Evolutionary conservation across 2,113 vertebrate species (phyloP).

Genomic region (Pseudorhombus dupliciocellatus): DNA sequence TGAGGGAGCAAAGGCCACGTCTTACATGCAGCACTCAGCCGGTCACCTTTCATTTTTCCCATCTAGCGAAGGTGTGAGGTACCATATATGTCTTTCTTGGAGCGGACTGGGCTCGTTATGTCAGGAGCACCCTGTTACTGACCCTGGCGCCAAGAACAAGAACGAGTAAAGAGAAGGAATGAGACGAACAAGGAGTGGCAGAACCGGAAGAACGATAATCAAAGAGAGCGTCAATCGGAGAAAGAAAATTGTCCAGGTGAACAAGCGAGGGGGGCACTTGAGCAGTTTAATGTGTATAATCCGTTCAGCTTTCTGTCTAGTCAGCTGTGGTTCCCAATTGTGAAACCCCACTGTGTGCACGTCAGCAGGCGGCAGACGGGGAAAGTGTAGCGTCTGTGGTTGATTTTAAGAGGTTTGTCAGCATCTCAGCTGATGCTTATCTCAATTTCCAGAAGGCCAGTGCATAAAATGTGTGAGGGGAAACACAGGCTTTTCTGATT

Average conservation of each 20-base stretch:
- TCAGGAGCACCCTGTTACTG: conserved; percentile 64
- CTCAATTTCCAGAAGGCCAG: conserved; percentile 24
- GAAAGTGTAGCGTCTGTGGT: conserved; percentile 36
- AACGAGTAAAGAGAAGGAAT: conserved; percentile 42
- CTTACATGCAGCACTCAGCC: conserved; percentile 35
- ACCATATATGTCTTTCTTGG: conserved; percentile 72
- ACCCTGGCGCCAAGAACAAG: conserved; percentile 64
- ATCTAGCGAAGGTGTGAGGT: conserved; percentile 60
- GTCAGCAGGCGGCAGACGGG: conserved; percentile 49
- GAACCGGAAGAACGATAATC: conserved; percentile 38
- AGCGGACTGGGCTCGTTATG: conserved; percentile 55
- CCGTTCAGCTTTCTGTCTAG: neutral
- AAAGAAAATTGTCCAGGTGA: conserved; percentile 18
- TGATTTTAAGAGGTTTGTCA: conserved; percentile 27
- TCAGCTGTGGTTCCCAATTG: conserved; percentile 30
- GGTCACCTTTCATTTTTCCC: conserved; percentile 40
- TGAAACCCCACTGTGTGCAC: conserved; percentile 29
- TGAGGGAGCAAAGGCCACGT: conserved; percentile 33
- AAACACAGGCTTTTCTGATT: conserved; percentile 29
- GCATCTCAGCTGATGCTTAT: conserved; percentile 17
- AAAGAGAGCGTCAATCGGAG: conserved; percentile 19
- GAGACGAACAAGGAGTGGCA: conserved; percentile 37
- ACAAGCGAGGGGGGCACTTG: conserved; percentile 23
- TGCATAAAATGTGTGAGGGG: neutral
- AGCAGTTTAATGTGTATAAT: conserved; percentile 1